These are phyloP conservation scores for Lontra canadensis DNA, from an alignment of 2,113 vertebrate species.

Conservation along the genomic window DNA sequence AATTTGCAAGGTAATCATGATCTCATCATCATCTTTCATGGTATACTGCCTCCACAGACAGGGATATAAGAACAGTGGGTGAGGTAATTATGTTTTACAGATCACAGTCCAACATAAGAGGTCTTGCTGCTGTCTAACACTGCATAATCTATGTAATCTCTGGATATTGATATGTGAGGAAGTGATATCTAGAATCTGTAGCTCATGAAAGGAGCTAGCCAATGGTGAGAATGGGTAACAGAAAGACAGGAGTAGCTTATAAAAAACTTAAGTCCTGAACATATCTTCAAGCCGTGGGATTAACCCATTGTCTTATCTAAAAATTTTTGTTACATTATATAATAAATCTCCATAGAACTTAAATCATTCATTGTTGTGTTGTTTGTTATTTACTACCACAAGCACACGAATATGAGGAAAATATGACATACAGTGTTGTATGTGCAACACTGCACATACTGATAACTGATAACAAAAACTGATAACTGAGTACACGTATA, in stretches of 20 bases:
- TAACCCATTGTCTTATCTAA: neutral
- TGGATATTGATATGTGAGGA: neutral
- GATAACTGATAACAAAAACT: too few relatives aligned
- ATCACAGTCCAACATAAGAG: neutral
- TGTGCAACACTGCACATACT: too few relatives aligned
- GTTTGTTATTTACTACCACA: neutral
- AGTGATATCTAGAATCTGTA: neutral
- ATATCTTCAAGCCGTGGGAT: neutral
- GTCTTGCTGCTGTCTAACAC: neutral
- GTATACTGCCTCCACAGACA: neutral
- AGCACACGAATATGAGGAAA: neutral
- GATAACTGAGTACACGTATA: neutral
- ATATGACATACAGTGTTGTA: neutral
- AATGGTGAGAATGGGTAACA: neutral
- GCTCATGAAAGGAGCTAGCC: neutral
- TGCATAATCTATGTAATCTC: neutral
- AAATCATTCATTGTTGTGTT: neutral
- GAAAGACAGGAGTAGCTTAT: neutral
- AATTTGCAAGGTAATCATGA: neutral
- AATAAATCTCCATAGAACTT: neutral
- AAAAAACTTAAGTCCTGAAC: neutral
- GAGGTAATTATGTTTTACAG: neutral
- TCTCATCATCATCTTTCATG: neutral
- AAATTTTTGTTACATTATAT: neutral
- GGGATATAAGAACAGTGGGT: fast-evolving